Base-by-base conservation (phyloP, 1,140 invertebrate species). In the Teleogryllus occipitalis region DNA sequence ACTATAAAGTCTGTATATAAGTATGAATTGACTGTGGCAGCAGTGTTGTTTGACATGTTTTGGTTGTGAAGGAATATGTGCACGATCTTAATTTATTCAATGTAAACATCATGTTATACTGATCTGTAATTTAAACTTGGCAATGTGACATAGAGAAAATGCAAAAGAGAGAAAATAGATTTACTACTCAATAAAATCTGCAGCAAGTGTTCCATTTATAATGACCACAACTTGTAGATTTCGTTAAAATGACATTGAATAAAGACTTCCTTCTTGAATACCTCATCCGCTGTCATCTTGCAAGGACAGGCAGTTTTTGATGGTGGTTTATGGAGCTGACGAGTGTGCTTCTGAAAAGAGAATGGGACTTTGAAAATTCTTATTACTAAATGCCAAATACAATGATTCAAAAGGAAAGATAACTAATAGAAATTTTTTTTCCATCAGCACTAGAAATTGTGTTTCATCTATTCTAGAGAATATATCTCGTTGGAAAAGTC, bases 81-180 rank as follows among this genome's bases (percentile, higher is more conserved):
- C 54, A 65, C 54, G 54, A 65, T 65, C 54, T 65, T 65, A 65
- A 65, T 65, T 65, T 65, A 65, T 65, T 65, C 54, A 65, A 65
- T 65, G 54, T 65, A 65, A 65, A 65, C 54, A 65, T 65, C 54
- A 65, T 65, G 54, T 65, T 65, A 65, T 65, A 65, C 18, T 65
- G 54, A 65, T 65, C 54, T 65, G 54, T 65, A 65, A 65, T 65
- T 65, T 65, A 65, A 65, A 65, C 18, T 65, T 18, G 10, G 54
- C 54, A 65, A 65, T 65, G 54, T 65, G 54, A 65, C 54, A 65
- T 65, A 65, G 54, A 3, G 54, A 65, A 65, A 65, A 65, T 65
- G 54, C 54, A 65, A 65, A 65, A 65, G 54, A 65, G 54, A 65
- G 10, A 65, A 65, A 65, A 65, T 65, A 65, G 54, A 65, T 65